Conservation (phyloP, 2,888 invertebrate species). For the Macrophya annulata region DNA sequence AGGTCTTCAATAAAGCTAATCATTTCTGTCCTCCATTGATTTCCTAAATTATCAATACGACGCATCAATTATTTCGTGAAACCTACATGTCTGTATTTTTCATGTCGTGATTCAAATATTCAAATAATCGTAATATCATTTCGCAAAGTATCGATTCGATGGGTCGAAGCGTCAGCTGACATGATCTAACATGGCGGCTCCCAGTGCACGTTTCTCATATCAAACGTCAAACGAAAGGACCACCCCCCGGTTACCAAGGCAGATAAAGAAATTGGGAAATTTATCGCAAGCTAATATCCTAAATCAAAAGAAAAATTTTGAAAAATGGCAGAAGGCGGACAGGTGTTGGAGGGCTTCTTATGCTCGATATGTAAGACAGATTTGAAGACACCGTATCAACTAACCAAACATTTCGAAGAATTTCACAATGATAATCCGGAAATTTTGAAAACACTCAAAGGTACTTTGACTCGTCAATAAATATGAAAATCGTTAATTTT, state of each 20-base stretch:
- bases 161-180: conserved; percentile 24
- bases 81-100: neutral
- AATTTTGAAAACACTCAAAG: conserved; percentile 89
- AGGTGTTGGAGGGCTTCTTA: conserved; percentile 94
- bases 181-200: conserved; percentile 23
- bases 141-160: conserved; percentile 14
- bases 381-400: conserved; percentile 90
- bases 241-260: conserved; percentile 21
- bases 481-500: conserved; percentile 48
- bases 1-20: no score
- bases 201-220: conserved; percentile 35
- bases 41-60: no score
- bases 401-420: conserved; percentile 94
- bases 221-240: conserved; percentile 42
- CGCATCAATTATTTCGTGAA: no score
- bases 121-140: neutral
- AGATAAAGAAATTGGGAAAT: neutral
- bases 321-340: conserved; percentile 79
- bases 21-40: no score
- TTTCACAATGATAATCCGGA: conserved; percentile 94
- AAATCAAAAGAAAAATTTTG: neutral
- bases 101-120: neutral
- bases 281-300: neutral
- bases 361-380: conserved; percentile 98
- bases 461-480: conserved; percentile 72